These are phyloP conservation scores for Chrysocyon brachyurus DNA, from an alignment of 2,797 vertebrate species.

Conservation along the genomic window DNA sequence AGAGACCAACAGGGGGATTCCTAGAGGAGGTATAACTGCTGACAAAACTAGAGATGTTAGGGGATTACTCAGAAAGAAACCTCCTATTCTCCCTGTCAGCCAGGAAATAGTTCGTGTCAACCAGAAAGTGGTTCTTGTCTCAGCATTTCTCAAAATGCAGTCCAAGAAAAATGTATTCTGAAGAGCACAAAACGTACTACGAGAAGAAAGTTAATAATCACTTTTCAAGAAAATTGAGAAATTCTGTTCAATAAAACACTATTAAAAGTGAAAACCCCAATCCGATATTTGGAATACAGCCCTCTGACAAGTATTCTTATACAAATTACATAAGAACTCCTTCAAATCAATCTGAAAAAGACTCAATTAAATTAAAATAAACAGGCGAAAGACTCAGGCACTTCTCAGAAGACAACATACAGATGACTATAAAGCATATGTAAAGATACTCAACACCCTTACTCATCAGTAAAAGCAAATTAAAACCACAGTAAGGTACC, in stretches of 20 bases:
- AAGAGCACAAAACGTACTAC: not conserved
- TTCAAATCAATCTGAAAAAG: not conserved
- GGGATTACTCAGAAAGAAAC: conserved; percentile 9
- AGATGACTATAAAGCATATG: not conserved
- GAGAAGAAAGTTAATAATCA: not conserved
- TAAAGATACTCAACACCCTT: not conserved
- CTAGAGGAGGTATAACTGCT: not conserved
- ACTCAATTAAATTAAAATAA: not conserved
- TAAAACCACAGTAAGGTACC: not conserved
- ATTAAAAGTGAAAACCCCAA: conserved; percentile 17
- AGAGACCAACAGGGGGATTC: not conserved
- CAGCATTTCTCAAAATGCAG: conserved; percentile 46
- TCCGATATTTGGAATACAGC: not conserved
- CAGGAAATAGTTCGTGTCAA: not conserved
- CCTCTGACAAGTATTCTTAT: not conserved
- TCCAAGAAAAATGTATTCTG: conserved; percentile 47
- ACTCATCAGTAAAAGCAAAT: conserved; percentile 3
- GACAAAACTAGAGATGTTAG: conserved; percentile 18
- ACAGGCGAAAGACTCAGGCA: not conserved
- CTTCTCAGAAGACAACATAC: not conserved
- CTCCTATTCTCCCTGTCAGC: not conserved
- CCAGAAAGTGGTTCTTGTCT: not conserved
- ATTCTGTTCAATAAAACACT: not conserved
- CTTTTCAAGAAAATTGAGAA: conserved; percentile 37
- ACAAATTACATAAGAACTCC: not conserved